Base-by-base conservation (phyloP, 2,797 vertebrate genomes). In the Xenops minutus region DNA sequence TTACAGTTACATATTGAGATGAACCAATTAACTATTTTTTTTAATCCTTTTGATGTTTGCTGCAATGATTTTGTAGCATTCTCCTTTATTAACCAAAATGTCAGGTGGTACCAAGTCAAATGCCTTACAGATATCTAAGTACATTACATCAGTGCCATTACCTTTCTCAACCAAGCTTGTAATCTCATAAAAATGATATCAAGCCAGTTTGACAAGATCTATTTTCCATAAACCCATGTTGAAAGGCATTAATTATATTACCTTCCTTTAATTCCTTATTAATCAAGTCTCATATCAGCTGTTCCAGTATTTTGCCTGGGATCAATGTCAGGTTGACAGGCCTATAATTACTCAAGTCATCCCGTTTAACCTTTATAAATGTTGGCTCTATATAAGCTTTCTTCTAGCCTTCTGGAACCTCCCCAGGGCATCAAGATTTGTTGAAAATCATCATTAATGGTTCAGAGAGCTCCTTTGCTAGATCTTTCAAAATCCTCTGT, bases 231-330 rank as follows among this genome's bases (percentile, higher is more conserved):
- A 95, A 96, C 89, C 91, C 87, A 71, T 88, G 91, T 93, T 97
- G 96, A 97, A 95, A 96, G 95, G 95, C 95, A 95, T 95, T 97
- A 97, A 97, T 97, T 97, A 97, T 92, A 97, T 96, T 97, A 97
- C 96, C 96, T 96, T 96, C 93, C 84, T 97, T 96, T 97, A 97
- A 97, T 97, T 97, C 91, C 91, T 97, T 96, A 96, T 97, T 97
- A 97, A 97, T 96, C 94, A 96, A 96, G 93, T 95, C 95, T 96
- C 91, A 93, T 94, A 96, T 97, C 96, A 96, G 96, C 95, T 96
- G 94, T 96, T 96, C 91, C 91, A 96, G 86, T 97, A 96, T 97
- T 97, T 96, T 97, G 93, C 94, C 93, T 95, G 73, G 95, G 94
- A 97, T 97, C 95, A 89, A 87, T 97, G 96, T 97, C 95, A 95